A percentile compares a stretch with the other conserved stretches of the same genome.
These are phyloP conservation scores for Falco concolor DNA, from an alignment of 2,797 vertebrate genomes.

Conservation along the genomic window DNA sequence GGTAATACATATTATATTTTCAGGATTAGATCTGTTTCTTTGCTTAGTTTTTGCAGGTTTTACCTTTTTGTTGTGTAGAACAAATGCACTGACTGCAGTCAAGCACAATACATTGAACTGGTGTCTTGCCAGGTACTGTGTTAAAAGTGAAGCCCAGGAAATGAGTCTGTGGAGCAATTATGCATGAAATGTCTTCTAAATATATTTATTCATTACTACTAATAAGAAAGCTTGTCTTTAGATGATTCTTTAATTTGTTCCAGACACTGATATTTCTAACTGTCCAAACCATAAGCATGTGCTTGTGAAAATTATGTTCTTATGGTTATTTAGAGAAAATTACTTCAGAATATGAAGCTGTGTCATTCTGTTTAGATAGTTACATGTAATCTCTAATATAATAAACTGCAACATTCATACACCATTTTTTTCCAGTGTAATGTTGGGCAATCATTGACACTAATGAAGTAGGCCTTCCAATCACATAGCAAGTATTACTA, in stretches of 20 bases:
- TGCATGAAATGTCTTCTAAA: slow-evolving; percentile 62
- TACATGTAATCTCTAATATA: slow-evolving; percentile 6
- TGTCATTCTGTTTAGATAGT: slow-evolving; percentile 1
- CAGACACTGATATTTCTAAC: slow-evolving; percentile 55
- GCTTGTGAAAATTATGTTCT: slow-evolving; percentile 56
- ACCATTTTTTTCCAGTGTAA: not conserved
- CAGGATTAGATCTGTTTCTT: not conserved
- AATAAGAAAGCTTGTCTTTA: slow-evolving; percentile 54
- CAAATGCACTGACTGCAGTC: not conserved
- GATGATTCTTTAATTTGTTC: slow-evolving; percentile 61
- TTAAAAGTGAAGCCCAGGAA: slow-evolving; percentile 43
- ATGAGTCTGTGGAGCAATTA: slow-evolving; percentile 35
- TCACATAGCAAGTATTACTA: not conserved
- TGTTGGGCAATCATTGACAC: not conserved
- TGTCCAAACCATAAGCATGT: slow-evolving; percentile 38
- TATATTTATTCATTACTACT: slow-evolving; percentile 55
- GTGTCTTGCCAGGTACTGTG: not conserved
- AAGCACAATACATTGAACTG: not conserved
- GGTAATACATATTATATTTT: not conserved
- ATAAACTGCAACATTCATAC: not conserved
- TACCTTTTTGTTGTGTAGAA: not conserved
- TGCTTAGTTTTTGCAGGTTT: not conserved
- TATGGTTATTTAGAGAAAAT: slow-evolving; percentile 55
- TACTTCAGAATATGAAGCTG: slow-evolving; percentile 46
- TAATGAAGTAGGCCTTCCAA: slow-evolving; percentile 31